Base-by-base conservation (phyloP, 30 jellyfish, hydroid and myxozoan species). In the Phacellophora camtschatica region DNA sequence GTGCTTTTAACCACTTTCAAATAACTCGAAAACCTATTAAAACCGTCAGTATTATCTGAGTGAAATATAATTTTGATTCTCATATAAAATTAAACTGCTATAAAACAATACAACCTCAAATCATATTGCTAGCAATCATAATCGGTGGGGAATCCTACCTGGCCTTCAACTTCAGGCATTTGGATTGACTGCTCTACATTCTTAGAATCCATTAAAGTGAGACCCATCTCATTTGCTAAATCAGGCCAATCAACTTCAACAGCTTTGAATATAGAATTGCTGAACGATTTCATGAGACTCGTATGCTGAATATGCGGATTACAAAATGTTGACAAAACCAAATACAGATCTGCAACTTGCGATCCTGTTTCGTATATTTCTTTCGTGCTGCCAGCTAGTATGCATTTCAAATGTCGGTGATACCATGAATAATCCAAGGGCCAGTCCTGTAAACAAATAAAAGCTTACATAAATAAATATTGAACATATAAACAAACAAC, bases 321-420 rank as follows among this genome's bases (percentile, higher is more conserved):
- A 29, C 68, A 33, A 49, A 82, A 56, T 41, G 67, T 28, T 7
- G 81, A 49, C 59, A 76, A 66, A 24, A 75, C 67, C 57, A 90
- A 51, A 65, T 62, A 90, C 39, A 90, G 80, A 83, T 90, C 97
- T 0, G 97, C 96, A 34, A 83, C 80, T 49, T 90, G 97, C 46
- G 97, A 90, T 29, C 97, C 97, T 39, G 97, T 90, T 67, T 90
- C 97, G 71, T 90, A 90, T 28, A 90, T 94, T 65, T 90, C 97
- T 65, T 74, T 82, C 1, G 97, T 85, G 66, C 97, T 90, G 9
- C 97, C 97, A 28, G 96, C 74, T 28, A 90, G 59, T 43, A 48
- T 43, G 57, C 96, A 82, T 3, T 67, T 68, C 62, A 90, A 74
- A 9, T 62, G 58, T 10, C 50, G 59, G 15, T 39, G 51, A 67